Base-by-base conservation (phyloP, 1,140 invertebrate species). In the Bombus polaris region DNA sequence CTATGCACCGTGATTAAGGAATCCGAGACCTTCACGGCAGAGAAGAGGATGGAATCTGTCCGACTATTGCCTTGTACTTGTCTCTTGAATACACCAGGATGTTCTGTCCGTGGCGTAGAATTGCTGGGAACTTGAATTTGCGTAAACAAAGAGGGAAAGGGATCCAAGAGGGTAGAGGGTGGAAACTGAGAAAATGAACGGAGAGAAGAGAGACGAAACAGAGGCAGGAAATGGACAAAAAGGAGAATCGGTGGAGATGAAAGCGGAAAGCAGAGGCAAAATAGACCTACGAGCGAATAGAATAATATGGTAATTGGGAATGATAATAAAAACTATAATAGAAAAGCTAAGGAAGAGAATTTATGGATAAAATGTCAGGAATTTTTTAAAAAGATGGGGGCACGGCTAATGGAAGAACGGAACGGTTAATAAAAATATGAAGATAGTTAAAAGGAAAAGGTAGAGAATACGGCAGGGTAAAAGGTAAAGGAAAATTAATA, bases 91-190 rank as follows among this genome's bases (percentile, higher is more conserved):
- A 53, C 57, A 22, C 39, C 71, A 32, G 42, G 62, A 89, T 81
- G 59, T 78, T 44, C 47, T 44, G 28, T 15, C 68, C 65, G 59
- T 53, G 47, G 13, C 8, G 32, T 35, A 78, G 59, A 35, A 84
- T 44, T 62, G 57, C 44, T 35, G 62, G 65, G 28, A 85, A 39
- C 75, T 87, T n/a, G 77, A 89, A 89, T 78, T 77, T 65, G 82
- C 83, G 79, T 53, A 86, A 88, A 88, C 74, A 89, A 35, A 13
- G 57, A 25, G 25, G 47, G 28, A 59, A 8, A 12, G 3, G 9
- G n/a, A 10, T 6, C 2, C 13, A 12, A 8, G 68, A 53, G 83
- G 39, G 32, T 42, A 47, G 32, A 2, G 15, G 35, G 70, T 22
- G 68, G 80, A 42, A 25, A 37, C 47, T 53, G 47, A 53, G 47